These are phyloP conservation scores for Anguilla pacifica DNA, from an alignment of 2,797 vertebrate genomes.

Conservation along the genomic window DNA sequence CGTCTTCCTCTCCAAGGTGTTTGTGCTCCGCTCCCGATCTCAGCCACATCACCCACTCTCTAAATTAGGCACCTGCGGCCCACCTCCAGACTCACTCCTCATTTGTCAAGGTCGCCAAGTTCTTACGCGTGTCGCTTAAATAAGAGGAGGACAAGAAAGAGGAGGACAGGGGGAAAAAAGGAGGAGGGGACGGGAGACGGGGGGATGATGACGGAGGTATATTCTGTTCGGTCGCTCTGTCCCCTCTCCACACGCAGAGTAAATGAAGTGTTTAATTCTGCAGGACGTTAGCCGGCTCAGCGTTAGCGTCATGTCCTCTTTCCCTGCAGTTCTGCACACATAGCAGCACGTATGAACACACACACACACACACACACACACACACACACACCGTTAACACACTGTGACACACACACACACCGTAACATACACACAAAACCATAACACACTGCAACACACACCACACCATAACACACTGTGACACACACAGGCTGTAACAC, in stretches of 20 bases:
- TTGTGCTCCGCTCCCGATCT: background rate
- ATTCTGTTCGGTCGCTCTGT: background rate
- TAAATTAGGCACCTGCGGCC: background rate
- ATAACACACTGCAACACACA: background rate
- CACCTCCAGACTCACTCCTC: background rate
- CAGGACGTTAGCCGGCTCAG: background rate
- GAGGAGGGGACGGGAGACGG: background rate
- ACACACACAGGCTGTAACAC: background rate
- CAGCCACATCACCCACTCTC: background rate
- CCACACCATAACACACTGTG: slow-evolving; percentile 7
- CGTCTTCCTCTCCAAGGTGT: background rate
- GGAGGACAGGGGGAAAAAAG: slow-evolving; percentile 10
- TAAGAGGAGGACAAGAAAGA: slow-evolving; percentile 19
- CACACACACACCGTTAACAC: no score
- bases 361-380: background rate
- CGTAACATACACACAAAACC: no score
- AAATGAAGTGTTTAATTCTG: background rate
- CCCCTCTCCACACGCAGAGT: background rate
- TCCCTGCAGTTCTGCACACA: background rate
- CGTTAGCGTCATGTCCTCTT: background rate
- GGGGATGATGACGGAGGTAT: background rate
- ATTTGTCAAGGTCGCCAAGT: background rate
- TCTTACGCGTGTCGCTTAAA: slow-evolving; percentile 2
- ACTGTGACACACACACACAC: background rate
- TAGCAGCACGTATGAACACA: background rate